These are phyloP conservation scores for Portunus trituberculatus DNA, from an alignment of 1,140 invertebrate species.

Conservation along the genomic window DNA sequence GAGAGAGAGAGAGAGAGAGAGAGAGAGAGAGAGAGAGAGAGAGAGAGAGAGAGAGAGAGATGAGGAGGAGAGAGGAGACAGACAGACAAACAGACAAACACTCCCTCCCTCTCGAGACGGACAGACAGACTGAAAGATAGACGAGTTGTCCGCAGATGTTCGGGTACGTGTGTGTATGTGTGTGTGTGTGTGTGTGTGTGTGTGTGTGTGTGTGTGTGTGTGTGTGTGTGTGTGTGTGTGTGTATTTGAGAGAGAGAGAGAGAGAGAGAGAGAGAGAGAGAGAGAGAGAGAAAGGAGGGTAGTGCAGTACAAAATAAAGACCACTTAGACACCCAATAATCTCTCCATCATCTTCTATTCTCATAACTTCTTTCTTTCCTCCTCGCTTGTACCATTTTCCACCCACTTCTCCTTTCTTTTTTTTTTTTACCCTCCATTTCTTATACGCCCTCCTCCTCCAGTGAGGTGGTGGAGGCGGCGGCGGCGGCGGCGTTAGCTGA, in stretches of 20 bases:
- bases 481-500: background rate
- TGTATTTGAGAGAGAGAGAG: too few species aligned
- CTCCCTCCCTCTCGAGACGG: too few species aligned
- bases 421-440: background rate
- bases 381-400: background rate
- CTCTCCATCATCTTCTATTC: background rate
- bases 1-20: conserved; percentile 51
- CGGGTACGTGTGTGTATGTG: too few species aligned
- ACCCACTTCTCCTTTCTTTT: background rate
- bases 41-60: background rate
- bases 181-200: background rate
- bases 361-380: conserved; percentile 1
- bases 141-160: too few species aligned
- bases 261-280: too few species aligned
- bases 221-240: background rate
- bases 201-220: background rate
- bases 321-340: conserved; percentile 12
- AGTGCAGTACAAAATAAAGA: background rate
- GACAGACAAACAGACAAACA: too few species aligned
- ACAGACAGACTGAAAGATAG: too few species aligned
- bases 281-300: background rate
- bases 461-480: background rate
- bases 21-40: background rate
- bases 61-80: background rate
- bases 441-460: background rate